Percentiles rank a stretch among this genome's conserved stretches.
Conservation (phyloP, 2,888 invertebrate species). For the Isotomurus palustris region DNA sequence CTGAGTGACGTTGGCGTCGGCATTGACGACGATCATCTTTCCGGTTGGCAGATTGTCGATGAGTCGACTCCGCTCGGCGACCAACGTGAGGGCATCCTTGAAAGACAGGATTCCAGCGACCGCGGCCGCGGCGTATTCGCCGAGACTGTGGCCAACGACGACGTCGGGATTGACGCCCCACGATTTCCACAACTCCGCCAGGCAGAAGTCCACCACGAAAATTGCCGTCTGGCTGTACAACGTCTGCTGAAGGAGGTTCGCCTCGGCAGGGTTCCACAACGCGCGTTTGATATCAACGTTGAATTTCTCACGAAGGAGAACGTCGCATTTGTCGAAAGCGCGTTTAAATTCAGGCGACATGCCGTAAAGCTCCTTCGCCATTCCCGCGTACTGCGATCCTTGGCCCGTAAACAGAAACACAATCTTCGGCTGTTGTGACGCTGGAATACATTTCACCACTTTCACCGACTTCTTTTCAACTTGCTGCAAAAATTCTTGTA, state of each 20-base stretch:
- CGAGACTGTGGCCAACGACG: slow-evolving; percentile 15
- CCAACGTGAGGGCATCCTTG: neutral
- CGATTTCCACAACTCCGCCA: slow-evolving; percentile 8
- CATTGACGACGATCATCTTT: slow-evolving; percentile 10
- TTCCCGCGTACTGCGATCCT: slow-evolving; percentile 20
- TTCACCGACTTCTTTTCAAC: neutral
- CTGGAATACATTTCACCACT: neutral
- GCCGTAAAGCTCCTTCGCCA: slow-evolving; percentile 25
- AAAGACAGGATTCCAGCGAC: slow-evolving; percentile 5
- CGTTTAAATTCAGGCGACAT: slow-evolving; percentile 17
- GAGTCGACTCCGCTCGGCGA: neutral
- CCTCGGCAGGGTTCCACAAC: slow-evolving; percentile 13
- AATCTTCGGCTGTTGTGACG: neutral
- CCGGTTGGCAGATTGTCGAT: slow-evolving; percentile 2
- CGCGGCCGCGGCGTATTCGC: slow-evolving; percentile 13
- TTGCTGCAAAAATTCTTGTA: slow-evolving; percentile 2
- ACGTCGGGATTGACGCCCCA: slow-evolving; percentile 12
- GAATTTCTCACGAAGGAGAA: slow-evolving; percentile 9
- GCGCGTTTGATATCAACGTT: slow-evolving; percentile 12
- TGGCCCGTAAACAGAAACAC: slow-evolving; percentile 16
- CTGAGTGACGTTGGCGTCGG: neutral
- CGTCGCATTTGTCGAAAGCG: slow-evolving; percentile 22
- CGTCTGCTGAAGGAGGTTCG: slow-evolving; percentile 7
- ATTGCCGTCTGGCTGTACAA: slow-evolving; percentile 4
- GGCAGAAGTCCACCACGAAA: slow-evolving; percentile 9